A percentile compares a stretch with the other conserved stretches of the same genome.
phyloP scores from a whole-genome alignment of 2,888 invertebrate species.

The Camptogramma bilineatum region DNA sequence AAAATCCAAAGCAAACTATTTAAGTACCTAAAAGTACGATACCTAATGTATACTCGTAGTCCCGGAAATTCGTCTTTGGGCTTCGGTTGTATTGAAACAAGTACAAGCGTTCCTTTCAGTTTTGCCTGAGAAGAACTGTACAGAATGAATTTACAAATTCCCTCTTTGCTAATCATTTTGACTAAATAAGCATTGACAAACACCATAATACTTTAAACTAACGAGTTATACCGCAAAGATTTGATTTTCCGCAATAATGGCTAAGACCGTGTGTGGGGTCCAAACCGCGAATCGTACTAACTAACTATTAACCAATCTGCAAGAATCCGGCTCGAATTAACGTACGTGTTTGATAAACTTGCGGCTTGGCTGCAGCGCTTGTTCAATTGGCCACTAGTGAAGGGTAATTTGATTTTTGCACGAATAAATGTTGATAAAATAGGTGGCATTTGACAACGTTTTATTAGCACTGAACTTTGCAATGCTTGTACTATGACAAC shows the following conservation, averaged over 20 bases:
- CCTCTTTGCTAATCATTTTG: too few relatives aligned
- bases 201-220: slow-evolving; percentile 20
- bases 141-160: too few relatives aligned
- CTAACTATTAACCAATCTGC: slow-evolving; percentile 1
- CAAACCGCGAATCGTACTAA: slow-evolving; percentile 21
- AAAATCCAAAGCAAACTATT: too few relatives aligned
- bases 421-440: not conserved
- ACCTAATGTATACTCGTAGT: too few relatives aligned
- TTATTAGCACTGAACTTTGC: too few relatives aligned
- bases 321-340: slow-evolving; percentile 34
- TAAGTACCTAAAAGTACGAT: too few relatives aligned
- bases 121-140: too few relatives aligned
- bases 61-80: too few relatives aligned
- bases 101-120: too few relatives aligned
- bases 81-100: too few relatives aligned
- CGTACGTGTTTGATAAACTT: slow-evolving; percentile 33
- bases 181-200: not conserved
- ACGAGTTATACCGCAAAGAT: slow-evolving; percentile 37
- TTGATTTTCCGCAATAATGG: slow-evolving; percentile 23
- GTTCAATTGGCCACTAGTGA: slow-evolving; percentile 22
- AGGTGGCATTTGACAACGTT: too few relatives aligned
- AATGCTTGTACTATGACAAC: too few relatives aligned
- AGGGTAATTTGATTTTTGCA: not conserved
- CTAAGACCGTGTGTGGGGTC: slow-evolving; percentile 30
- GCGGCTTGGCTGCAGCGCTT: slow-evolving; percentile 34